A percentile compares a stretch with the other conserved stretches of the same genome.
Conservation (phyloP, 1,140 invertebrate genomes). For the Cotesia glomerata region DNA sequence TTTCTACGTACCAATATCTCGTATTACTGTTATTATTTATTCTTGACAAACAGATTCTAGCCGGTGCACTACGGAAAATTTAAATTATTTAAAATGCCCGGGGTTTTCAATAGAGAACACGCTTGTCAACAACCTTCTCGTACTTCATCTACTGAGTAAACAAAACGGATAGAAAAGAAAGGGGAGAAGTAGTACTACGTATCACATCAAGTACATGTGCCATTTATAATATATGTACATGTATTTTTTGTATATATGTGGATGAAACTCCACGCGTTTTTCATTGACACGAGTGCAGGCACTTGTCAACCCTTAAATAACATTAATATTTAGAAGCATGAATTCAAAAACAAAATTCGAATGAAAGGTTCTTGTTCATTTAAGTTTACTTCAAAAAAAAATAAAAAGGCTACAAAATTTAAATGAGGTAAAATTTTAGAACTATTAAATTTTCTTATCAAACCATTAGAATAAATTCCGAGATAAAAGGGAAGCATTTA, state of each 20-base stretch:
- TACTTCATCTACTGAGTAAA: slow-evolving; percentile 4
- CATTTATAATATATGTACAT: slow-evolving; percentile 2
- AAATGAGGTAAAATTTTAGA: no score
- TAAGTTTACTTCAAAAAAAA: no score
- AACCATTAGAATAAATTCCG: no score
- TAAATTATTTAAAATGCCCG: neutral
- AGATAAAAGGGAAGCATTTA: no score
- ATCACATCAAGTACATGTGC: neutral
- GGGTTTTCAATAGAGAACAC: neutral
- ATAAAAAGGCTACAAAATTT: no score
- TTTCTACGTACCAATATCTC: neutral
- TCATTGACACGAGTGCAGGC: neutral
- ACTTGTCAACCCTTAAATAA: neutral
- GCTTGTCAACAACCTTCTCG: neutral
- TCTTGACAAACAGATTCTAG: neutral
- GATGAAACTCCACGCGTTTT: neutral
- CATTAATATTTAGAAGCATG: no score
- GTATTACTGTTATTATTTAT: neutral
- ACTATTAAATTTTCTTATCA: no score
- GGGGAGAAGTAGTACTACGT: no score
- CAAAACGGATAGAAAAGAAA: neutral
- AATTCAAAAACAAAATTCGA: no score
- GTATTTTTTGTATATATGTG: neutral
- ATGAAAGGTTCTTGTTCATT: no score
- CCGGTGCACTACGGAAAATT: neutral